Base-by-base conservation (phyloP, 35 echinoderm and acorn worm species). In the Diadema setosum region DNA sequence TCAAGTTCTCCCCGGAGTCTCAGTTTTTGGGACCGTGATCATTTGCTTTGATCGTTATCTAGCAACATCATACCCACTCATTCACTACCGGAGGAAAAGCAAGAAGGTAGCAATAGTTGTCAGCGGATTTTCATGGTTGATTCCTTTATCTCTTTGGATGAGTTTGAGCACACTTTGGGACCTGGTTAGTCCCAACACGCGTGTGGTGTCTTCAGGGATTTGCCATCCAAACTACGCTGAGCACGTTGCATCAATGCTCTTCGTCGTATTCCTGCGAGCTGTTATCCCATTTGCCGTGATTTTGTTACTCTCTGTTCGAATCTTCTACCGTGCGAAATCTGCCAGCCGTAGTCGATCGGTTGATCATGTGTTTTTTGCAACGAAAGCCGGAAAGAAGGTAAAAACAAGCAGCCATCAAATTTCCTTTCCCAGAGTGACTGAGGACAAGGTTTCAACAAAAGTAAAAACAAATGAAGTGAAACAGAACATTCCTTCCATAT, bases 31-130 rank as follows among this genome's bases (percentile, higher is more conserved):
- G 55, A 31, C 67, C 1, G 16, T 69, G 3, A 45, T 69, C 18
- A 85, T 85, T 36, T 85, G 83, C 40, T 65, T 65, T 36, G 83
- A 85, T 32, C 83, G 83, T 75, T 85, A 50, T n/a, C n/a, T n/a
- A n/a, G n/a, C n/a, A n/a, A n/a, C n/a, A n/a, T n/a, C n/a, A n/a
- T n/a, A n/a, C n/a, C n/a, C n/a, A n/a, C n/a, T n/a, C n/a, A n/a
- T n/a, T n/a, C n/a, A n/a, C n/a, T n/a, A n/a, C n/a, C n/a, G 45
- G 58, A 18, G 3, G 36, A 58, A 49, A 14, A 85, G 17, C 2
- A 83, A 40, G 5, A 58, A 55, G 34, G 27, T 31, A 27, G 81
- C 81, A 48, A 25, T 45, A 3, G 18, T 83, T 3, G 25, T 26
- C 20, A 83, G 34, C 24, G 21, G 23, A 12, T 6, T 83, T 15